A percentile compares a stretch with the other conserved stretches of the same genome.
Conservation (phyloP, 2,797 vertebrate genomes). For the Sternotherus odoratus region DNA sequence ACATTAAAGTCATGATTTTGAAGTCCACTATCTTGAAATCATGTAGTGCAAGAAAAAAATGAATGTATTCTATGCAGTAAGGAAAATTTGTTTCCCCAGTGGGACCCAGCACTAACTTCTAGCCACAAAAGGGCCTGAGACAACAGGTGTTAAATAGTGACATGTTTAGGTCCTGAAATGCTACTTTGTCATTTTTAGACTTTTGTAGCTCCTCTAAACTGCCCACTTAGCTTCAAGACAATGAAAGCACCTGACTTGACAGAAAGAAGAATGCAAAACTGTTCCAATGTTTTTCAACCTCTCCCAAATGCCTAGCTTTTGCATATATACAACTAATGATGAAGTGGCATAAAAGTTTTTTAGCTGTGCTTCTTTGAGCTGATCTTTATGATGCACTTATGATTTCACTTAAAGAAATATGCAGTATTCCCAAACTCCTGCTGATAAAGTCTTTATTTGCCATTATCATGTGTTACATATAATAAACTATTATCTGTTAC, state of each 20-base stretch:
- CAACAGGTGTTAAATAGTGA: not conserved
- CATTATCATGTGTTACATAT: not conserved
- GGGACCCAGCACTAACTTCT: not conserved
- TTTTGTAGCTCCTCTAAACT: not conserved
- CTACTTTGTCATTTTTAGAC: not conserved
- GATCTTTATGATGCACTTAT: not conserved
- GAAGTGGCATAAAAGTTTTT: slow-evolving; percentile 41
- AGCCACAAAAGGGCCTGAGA: not conserved
- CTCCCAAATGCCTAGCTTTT: not conserved
- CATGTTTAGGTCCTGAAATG: not conserved
- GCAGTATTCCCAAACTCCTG: slow-evolving; percentile 11
- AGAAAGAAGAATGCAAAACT: not conserved
- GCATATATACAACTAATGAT: not conserved
- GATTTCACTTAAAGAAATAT: not conserved
- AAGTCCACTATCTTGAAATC: not conserved
- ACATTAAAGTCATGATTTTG: not conserved
- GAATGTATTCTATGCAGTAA: not conserved
- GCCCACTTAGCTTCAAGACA: not conserved
- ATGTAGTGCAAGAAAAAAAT: not conserved
- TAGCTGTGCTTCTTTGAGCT: not conserved
- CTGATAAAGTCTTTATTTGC: not conserved
- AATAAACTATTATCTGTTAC: slow-evolving; percentile 28
- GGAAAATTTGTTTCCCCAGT: not conserved
- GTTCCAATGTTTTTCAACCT: not conserved
- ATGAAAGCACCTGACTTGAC: not conserved